Conservation (phyloP, 1,140 invertebrate species). For the Procambarus clarkii region DNA sequence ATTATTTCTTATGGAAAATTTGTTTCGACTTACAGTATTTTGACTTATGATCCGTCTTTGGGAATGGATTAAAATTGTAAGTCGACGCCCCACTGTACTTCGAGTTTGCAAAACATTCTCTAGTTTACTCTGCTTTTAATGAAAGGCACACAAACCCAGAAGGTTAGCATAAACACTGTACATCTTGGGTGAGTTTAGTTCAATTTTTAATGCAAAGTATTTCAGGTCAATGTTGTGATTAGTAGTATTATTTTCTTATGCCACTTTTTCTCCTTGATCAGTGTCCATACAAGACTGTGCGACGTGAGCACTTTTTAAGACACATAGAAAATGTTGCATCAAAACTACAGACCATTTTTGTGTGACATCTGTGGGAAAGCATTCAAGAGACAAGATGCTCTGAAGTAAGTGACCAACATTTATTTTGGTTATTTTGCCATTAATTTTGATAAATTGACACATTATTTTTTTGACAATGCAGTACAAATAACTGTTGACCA, state of each 20-base stretch:
- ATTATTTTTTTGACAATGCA: too few species aligned
- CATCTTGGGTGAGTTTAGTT: background rate
- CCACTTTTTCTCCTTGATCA: constrained; percentile 9
- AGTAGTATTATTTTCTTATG: background rate
- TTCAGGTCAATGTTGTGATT: background rate
- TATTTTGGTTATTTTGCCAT: too few species aligned
- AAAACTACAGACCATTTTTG: constrained; percentile 52
- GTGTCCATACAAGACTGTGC: constrained; percentile 61
- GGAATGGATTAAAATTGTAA: too few species aligned
- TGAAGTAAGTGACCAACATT: constrained; percentile 29
- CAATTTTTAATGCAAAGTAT: background rate
- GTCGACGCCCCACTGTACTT: too few species aligned
- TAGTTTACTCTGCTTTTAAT: too few species aligned
- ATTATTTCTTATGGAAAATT: too few species aligned
- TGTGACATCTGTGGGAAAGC: constrained; percentile 66
- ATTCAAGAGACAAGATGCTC: constrained; percentile 61
- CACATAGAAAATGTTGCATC: constrained; percentile 63
- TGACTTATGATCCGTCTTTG: too few species aligned
- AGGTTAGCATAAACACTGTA: background rate
- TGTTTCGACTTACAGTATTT: too few species aligned
- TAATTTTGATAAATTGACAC: too few species aligned
- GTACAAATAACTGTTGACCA: too few species aligned
- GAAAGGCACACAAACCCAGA: background rate
- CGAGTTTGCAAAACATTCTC: too few species aligned
- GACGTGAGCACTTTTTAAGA: constrained; percentile 57